These are phyloP conservation scores for Corydoras maculifer DNA, from an alignment of 2,113 vertebrate genomes.

Conservation along the genomic window DNA sequence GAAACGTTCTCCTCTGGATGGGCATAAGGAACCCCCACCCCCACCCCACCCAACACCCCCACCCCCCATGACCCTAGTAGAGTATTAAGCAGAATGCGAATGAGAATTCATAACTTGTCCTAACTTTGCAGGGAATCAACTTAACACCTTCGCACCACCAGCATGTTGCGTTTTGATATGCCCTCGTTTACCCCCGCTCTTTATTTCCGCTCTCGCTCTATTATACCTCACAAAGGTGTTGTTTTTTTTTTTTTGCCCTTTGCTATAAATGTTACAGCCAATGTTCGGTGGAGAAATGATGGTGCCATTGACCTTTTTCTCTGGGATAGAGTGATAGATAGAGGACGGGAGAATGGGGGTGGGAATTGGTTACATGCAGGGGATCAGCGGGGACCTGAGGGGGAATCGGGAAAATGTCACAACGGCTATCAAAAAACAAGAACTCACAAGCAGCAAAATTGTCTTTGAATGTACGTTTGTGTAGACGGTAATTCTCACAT, in stretches of 20 bases:
- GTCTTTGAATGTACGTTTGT: slow-evolving; percentile 6
- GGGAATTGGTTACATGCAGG: slow-evolving; percentile 15
- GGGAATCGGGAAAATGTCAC: slow-evolving; percentile 64
- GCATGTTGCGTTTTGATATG: not conserved
- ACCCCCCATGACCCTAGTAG: too few species aligned
- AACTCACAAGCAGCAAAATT: slow-evolving; percentile 31
- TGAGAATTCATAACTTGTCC: too few species aligned
- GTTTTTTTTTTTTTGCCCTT: slow-evolving; percentile 46
- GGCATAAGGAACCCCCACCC: too few species aligned
- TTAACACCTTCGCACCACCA: not conserved
- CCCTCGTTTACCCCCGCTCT: slow-evolving; percentile 23
- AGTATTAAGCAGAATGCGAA: too few species aligned
- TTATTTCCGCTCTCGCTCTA: slow-evolving; percentile 36
- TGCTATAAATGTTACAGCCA: slow-evolving; percentile 67
- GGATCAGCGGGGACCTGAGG: slow-evolving; percentile 47
- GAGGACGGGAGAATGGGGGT: not conserved
- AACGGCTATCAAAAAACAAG: slow-evolving; percentile 48
- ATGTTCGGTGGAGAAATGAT: slow-evolving; percentile 67
- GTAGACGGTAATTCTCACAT: not conserved
- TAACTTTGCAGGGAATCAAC: slow-evolving; percentile 1
- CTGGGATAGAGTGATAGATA: slow-evolving; percentile 47
- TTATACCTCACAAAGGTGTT: slow-evolving; percentile 49
- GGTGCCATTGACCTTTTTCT: slow-evolving; percentile 67
- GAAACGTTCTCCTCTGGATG: too few species aligned
- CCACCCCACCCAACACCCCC: too few species aligned